These are phyloP conservation scores for Aelia acuminata DNA, from an alignment of 2,888 invertebrate genomes.

Conservation along the genomic window DNA sequence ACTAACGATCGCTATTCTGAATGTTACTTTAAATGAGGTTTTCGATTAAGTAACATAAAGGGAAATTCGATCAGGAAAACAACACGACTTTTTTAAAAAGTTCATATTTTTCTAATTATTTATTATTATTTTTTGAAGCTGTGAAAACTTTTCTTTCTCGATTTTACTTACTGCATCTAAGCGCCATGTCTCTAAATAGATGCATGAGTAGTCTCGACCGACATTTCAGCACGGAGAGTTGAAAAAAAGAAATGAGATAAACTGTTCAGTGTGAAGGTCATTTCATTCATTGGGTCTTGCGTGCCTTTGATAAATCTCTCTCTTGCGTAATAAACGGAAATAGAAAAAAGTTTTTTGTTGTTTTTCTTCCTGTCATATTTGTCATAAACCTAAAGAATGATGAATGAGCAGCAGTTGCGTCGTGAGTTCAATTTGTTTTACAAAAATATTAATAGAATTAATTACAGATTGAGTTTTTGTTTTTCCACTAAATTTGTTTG, in stretches of 20 bases:
- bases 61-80: too few relatives aligned
- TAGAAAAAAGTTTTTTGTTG: not conserved
- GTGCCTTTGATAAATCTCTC: constrained; percentile 25
- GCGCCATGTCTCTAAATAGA: not conserved
- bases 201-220: not conserved
- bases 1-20: too few relatives aligned
- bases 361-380: not conserved
- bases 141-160: not conserved
- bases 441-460: not conserved
- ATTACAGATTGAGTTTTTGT: too few relatives aligned
- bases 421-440: not conserved
- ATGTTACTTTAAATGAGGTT: too few relatives aligned
- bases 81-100: too few relatives aligned
- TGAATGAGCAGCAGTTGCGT: not conserved
- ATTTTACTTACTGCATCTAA: too few relatives aligned
- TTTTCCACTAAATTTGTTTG: too few relatives aligned
- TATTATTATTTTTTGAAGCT: too few relatives aligned
- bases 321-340: constrained; percentile 11
- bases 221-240: not conserved
- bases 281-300: constrained; percentile 4
- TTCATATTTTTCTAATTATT: too few relatives aligned
- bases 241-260: constrained; percentile 11
- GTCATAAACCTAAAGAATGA: not conserved
- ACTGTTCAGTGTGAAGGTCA: constrained; percentile 25
- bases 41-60: too few relatives aligned